These are phyloP conservation scores for Pantelozetes paolii DNA, from an alignment of 2,888 invertebrate genomes.

Conservation along the genomic window DNA sequence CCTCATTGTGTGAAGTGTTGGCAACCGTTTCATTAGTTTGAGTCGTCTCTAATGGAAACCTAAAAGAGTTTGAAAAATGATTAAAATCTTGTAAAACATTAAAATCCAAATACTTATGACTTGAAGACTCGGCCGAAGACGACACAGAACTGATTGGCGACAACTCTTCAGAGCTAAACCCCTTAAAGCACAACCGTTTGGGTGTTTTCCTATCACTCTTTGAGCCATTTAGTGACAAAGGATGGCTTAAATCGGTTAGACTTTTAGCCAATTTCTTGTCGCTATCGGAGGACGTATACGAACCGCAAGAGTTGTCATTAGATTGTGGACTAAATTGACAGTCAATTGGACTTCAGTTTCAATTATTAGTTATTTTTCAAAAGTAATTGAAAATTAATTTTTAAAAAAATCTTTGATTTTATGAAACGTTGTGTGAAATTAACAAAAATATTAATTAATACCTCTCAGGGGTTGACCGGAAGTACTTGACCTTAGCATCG, in stretches of 20 bases:
- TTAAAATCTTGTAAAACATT: neutral
- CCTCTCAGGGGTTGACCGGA: neutral
- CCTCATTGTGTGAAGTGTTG: neutral
- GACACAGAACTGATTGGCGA: constrained; percentile 27
- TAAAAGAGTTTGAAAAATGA: neutral
- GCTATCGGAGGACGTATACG: constrained; percentile 17
- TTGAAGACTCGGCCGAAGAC: neutral
- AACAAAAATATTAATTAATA: neutral
- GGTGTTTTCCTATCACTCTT: neutral
- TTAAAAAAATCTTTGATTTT: neutral
- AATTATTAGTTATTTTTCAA: neutral
- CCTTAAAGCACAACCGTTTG: constrained; percentile 10
- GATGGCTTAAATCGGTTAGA: neutral
- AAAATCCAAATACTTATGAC: neutral
- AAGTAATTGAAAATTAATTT: neutral
- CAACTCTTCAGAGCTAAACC: constrained; percentile 4
- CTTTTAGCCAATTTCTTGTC: neutral
- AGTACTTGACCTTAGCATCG: constrained; percentile 5
- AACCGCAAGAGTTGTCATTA: constrained; percentile 32
- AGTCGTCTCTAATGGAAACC: neutral
- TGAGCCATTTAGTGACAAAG: neutral
- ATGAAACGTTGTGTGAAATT: neutral
- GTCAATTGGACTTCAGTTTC: too few species aligned
- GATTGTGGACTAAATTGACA: constrained; percentile 23
- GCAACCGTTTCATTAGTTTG: neutral